Evolutionary conservation across 2,797 vertebrate species (phyloP).

Genomic region (Cossypha dichroa): DNA sequence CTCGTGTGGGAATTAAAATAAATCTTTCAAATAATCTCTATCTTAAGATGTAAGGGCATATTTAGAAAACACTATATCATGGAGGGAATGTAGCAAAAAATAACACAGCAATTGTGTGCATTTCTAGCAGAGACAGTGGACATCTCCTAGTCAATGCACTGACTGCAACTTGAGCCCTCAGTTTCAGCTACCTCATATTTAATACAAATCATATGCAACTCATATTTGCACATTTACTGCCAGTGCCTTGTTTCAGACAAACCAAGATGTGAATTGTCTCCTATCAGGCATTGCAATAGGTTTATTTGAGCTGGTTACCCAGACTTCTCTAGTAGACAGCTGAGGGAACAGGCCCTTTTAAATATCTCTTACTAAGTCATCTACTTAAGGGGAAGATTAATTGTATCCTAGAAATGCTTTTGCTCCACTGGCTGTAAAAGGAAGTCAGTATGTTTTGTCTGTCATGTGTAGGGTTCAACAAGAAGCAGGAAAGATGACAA

Average conservation of each 20-base stretch:
- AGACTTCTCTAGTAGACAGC: background rate
- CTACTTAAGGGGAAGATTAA: background rate
- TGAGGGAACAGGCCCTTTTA: background rate
- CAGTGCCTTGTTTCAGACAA: background rate
- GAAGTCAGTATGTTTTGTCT: background rate
- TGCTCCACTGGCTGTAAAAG: background rate
- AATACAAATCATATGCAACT: background rate
- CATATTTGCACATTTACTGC: background rate
- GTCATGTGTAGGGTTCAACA: background rate
- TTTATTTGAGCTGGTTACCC: background rate
- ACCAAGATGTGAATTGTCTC: background rate
- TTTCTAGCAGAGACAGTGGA: background rate
- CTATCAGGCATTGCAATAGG: background rate
- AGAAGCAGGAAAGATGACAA: background rate
- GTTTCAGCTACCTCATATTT: background rate
- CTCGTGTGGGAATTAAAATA: background rate
- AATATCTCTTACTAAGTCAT: background rate
- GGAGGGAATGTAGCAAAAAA: background rate
- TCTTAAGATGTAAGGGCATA: rapidly evolving
- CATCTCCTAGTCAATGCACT: background rate
- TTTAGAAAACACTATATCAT: background rate
- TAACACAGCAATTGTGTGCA: background rate
- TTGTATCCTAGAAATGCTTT: background rate
- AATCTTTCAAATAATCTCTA: background rate
- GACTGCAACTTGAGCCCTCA: background rate